These are phyloP conservation scores for Callospermophilus lateralis DNA, from an alignment of 2,113 vertebrate species.

Conservation along the genomic window DNA sequence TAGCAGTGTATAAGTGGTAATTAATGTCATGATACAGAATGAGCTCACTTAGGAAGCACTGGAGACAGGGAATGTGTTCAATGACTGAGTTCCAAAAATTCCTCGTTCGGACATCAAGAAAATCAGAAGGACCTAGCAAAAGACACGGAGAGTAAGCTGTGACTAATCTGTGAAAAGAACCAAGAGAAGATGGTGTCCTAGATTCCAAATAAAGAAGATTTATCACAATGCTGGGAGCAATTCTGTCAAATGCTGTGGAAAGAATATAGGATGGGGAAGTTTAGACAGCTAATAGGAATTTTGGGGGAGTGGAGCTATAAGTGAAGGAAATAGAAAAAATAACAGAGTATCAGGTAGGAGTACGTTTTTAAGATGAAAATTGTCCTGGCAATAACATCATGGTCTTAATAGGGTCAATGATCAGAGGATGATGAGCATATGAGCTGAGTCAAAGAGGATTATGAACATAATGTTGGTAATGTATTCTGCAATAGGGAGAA, in stretches of 20 bases:
- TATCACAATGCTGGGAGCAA: not conserved
- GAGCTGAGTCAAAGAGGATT: not conserved
- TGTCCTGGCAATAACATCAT: not conserved
- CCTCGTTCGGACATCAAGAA: not conserved
- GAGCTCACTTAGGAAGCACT: not conserved
- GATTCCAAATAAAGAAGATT: not conserved
- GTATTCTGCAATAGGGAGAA: not conserved
- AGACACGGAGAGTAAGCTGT: not conserved
- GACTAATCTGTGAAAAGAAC: not conserved
- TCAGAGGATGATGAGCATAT: not conserved
- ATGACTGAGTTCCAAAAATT: not conserved
- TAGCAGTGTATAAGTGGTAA: not conserved
- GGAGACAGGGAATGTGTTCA: not conserved
- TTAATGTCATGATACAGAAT: not conserved
- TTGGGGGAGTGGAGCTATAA: not conserved
- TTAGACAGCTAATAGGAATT: not conserved
- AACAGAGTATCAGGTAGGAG: not conserved
- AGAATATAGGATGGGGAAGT: not conserved
- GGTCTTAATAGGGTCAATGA: not conserved
- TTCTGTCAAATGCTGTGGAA: not conserved
- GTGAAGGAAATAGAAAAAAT: not conserved
- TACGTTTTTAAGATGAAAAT: not conserved
- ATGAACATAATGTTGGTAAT: not conserved
- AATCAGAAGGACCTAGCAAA: not conserved
- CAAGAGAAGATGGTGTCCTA: not conserved